phyloP scores from a whole-genome alignment of 2,888 invertebrate genomes.

The Galerucella calmariensis region DNA sequence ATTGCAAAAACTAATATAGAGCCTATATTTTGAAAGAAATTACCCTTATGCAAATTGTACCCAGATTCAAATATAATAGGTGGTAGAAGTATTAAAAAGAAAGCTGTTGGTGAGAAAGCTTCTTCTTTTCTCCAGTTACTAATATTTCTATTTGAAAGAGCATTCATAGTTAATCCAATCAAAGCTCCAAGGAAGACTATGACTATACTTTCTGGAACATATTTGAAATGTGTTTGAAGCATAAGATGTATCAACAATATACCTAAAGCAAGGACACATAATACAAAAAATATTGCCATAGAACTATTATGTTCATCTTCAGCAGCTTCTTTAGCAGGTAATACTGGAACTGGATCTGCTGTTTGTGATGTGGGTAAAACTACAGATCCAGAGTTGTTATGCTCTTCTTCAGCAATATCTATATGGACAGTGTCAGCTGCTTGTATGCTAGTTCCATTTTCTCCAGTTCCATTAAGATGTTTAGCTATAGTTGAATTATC shows the following conservation, averaged over 20 bases:
- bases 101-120: constrained; percentile 97
- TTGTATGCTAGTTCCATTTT: constrained; percentile 53
- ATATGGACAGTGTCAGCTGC: constrained; percentile 83
- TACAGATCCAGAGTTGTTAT: constrained; percentile 79
- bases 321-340: constrained; percentile 90
- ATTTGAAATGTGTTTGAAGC: constrained; percentile 95
- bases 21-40: constrained; percentile 97
- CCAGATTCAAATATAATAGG: constrained; percentile 99
- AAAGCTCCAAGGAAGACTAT: constrained; percentile 95
- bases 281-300: constrained; percentile 97
- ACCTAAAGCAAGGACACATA: constrained; percentile 93
- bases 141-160: constrained; percentile 88
- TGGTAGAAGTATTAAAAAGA: constrained; percentile 94
- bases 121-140: constrained; percentile 98
- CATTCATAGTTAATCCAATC: constrained; percentile 90
- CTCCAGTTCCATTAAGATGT: constrained; percentile 10
- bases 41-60: constrained; percentile 98
- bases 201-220: constrained; percentile 97
- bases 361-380: constrained; percentile 62
- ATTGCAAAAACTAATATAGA: constrained; percentile 98
- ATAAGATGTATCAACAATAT: constrained; percentile 94
- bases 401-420: constrained; percentile 94
- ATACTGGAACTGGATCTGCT: constrained; percentile 81
- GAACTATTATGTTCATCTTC: constrained; percentile 97
- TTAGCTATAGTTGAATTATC: constrained; percentile 18